Conservation (phyloP, 2,888 invertebrate genomes). For the Pollenia griseotomentosa region DNA sequence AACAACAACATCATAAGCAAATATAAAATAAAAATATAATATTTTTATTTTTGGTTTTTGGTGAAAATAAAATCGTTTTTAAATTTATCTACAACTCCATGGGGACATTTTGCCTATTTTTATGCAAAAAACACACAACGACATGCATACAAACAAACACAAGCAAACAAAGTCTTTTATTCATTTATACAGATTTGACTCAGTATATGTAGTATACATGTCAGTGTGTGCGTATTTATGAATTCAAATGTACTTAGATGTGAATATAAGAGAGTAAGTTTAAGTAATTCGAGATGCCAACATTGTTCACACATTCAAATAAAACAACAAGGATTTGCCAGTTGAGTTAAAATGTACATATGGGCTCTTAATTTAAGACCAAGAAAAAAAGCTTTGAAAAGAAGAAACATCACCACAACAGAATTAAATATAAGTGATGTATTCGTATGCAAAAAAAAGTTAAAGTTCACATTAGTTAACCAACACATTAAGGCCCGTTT, state of each 20-base stretch:
- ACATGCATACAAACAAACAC: not conserved
- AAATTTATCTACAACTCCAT: constrained; percentile 61
- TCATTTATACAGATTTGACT: constrained; percentile 40
- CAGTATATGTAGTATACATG: not conserved
- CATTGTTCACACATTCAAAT: constrained; percentile 43
- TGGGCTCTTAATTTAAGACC: constrained; percentile 26
- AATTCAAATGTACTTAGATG: not conserved
- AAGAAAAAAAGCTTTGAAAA: constrained; percentile 7
- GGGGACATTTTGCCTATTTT: constrained; percentile 58
- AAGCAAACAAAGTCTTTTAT: not conserved
- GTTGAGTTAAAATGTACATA: constrained; percentile 1
- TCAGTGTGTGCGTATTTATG: not conserved
- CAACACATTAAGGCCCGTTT: no score
- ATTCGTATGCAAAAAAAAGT: not conserved
- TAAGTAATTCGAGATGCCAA: constrained; percentile 38
- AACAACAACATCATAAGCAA: constrained; percentile 1
- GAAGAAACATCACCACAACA: not conserved
- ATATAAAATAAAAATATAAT: constrained; percentile 52
- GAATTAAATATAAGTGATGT: not conserved
- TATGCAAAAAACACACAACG: constrained; percentile 20
- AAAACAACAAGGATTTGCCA: constrained; percentile 49
- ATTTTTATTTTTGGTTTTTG: constrained; percentile 44
- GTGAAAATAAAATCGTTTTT: constrained; percentile 57
- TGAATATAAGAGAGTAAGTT: not conserved
- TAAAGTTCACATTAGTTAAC: no score